Evolutionary conservation across 2,113 vertebrate genomes (phyloP).

Genomic region (Aviceda subcristata): DNA sequence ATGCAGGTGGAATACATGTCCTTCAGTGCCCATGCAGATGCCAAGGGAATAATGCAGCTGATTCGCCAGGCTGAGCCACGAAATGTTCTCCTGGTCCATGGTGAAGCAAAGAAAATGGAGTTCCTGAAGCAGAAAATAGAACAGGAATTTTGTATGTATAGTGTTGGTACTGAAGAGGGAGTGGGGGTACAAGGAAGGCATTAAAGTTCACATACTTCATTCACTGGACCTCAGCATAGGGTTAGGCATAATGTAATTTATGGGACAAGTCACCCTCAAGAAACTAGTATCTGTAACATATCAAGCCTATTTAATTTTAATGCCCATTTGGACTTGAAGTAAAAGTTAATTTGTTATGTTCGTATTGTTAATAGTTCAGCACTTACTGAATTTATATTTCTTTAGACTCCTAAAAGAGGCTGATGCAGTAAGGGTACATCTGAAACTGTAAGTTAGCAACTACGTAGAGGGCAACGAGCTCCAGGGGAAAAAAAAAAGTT

Average conservation of each 20-base stretch:
- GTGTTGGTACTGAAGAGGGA: not conserved
- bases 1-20: constrained; percentile 99
- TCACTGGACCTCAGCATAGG: not conserved
- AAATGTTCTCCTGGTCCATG: constrained; percentile 90
- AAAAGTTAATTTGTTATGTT: not conserved
- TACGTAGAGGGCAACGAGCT: not conserved
- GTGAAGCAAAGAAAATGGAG: constrained; percentile 96
- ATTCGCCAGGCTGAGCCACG: constrained; percentile 94
- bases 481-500: too few relatives aligned
- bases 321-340: not conserved
- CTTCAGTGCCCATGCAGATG: constrained; percentile 94
- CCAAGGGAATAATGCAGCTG: constrained; percentile 99
- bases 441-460: not conserved
- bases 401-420: not conserved
- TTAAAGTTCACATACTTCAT: rapidly evolving
- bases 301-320: not conserved
- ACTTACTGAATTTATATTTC: not conserved
- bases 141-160: constrained; percentile 88
- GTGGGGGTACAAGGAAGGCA: rapidly evolving
- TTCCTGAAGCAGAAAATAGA: constrained; percentile 97
- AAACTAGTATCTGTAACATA: rapidly evolving
- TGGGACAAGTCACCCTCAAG: too few relatives aligned
- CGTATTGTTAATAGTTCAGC: not conserved
- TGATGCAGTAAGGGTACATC: not conserved
- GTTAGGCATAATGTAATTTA: rapidly evolving